A percentile compares a stretch with the other conserved stretches of the same genome.
phyloP scores from a whole-genome alignment of 2,113 vertebrate genomes.

The Crotalus tigris region DNA sequence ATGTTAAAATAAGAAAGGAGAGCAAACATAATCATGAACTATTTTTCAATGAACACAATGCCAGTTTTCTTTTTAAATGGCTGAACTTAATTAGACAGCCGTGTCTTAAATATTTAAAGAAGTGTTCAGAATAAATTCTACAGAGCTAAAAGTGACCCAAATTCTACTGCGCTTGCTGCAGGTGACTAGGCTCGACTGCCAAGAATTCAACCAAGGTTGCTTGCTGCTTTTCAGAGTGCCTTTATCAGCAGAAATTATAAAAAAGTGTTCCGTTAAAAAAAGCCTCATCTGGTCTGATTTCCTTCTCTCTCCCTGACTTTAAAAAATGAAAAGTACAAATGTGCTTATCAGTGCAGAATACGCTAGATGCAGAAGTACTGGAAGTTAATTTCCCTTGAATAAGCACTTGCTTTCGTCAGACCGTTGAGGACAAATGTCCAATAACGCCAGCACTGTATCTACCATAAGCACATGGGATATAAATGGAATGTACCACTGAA shows the following conservation, averaged over 20 bases:
- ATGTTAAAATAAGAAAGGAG: background rate
- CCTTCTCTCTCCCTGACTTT: background rate
- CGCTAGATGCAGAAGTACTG: background rate
- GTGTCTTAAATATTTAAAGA: conserved; percentile 64
- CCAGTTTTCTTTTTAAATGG: background rate
- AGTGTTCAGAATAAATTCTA: conserved; percentile 63
- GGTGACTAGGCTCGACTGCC: conserved; percentile 62
- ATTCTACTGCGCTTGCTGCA: conserved; percentile 58
- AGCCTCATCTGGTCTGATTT: background rate
- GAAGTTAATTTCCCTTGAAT: background rate
- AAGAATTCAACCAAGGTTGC: conserved; percentile 51
- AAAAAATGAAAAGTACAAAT: background rate
- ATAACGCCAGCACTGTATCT: too few relatives aligned
- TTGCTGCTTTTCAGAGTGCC: conserved; percentile 39
- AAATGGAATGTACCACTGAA: background rate
- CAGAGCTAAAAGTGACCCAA: conserved; percentile 64
- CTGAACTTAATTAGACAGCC: conserved; percentile 49
- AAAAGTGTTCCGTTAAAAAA: background rate
- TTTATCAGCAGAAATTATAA: conserved; percentile 57
- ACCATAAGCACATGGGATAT: background rate
- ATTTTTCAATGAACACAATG: conserved; percentile 2
- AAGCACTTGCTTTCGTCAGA: background rate
- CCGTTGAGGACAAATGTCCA: background rate
- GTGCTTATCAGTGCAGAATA: conserved; percentile 42
- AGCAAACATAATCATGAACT: background rate